Base-by-base conservation (phyloP, 2,888 invertebrate species). In the Archaeoteleia sp. region DNA sequence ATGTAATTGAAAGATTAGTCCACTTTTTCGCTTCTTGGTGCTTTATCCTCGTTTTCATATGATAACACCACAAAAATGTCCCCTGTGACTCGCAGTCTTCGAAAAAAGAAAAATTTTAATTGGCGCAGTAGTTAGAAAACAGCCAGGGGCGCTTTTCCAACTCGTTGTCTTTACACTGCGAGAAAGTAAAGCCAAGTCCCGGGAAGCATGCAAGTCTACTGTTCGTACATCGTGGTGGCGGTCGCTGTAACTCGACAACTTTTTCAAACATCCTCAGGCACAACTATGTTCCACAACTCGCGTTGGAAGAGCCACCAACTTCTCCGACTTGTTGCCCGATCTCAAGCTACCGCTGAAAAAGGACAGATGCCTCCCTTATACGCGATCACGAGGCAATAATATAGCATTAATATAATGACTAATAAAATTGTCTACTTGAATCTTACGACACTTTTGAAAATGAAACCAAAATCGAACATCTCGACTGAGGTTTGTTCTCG, bases 201-300 rank as follows among this genome's bases (percentile, higher is more conserved):
- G 35, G 35, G 51, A 27, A 58, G 46, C 53, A 39, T 42, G 40
- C 45, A 57, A 62, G 51, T 61, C 67, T 42, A 20, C 42, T 34
- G 37, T 61, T 67, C 57, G 53, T 57, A 39, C 53, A 40, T 40
- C 34, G 27, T 61, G 54, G 42, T 57, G 68, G 37, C 60, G 68
- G 57, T 58, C 42, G 61, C 60, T 62, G 65, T 46, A 70, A 60
- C 66, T 70, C 66, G 61, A 63, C 57, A 72, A 73, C 72, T 72
- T 72, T 73, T 72, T 67, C 66, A 70, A 74, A 73, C 71, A 73
- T 63, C 71, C 73, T 53, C 62, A 53, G 69, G 72, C 68, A 27
- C 48, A 67, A 57, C 57, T 54, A 42, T 40, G 54, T 57, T 60
- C 43, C 39, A 15, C 32, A 48, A 39, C 53, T 55, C 32, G 14